These are phyloP conservation scores for Carterocephalus palaemon DNA, from an alignment of 2,888 invertebrate species.

Conservation along the genomic window DNA sequence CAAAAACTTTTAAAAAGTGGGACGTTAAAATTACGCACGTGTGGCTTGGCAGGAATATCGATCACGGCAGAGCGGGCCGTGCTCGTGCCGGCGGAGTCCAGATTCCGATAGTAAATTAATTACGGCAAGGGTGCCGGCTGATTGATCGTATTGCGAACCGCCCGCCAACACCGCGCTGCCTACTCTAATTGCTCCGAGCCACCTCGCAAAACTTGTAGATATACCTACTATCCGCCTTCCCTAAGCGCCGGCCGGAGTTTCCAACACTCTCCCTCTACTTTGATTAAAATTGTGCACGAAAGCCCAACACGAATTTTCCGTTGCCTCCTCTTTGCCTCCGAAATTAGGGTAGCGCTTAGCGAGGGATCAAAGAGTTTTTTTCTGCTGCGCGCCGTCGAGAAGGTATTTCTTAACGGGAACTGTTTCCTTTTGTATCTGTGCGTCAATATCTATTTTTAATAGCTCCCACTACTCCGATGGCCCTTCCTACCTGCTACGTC, in stretches of 20 bases:
- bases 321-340: conserved; percentile 11
- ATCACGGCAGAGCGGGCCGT: conserved; percentile 2
- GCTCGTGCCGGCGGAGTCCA: conserved; percentile 11
- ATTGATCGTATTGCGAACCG: conserved; percentile 47
- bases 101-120: conserved; percentile 48
- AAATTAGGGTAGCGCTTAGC: conserved; percentile 23
- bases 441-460: conserved; percentile 21
- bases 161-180: conserved; percentile 30
- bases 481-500: conserved; percentile 11
- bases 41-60: conserved; percentile 9
- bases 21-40: no score
- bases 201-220: conserved; percentile 18
- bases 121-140: conserved; percentile 49
- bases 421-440: conserved; percentile 16
- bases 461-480: conserved; percentile 8
- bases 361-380: conserved; percentile 28
- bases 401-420: conserved; percentile 13
- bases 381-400: conserved; percentile 1
- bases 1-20: no score
- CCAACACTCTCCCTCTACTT: conserved; percentile 25
- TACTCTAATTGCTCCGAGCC: conserved; percentile 6
- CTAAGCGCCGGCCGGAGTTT: conserved; percentile 11
- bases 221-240: conserved; percentile 3
- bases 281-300: conserved; percentile 29
- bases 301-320: conserved; percentile 17